Evolutionary conservation across 2,888 invertebrate genomes (phyloP).

Genomic region (Alcis repandata): DNA sequence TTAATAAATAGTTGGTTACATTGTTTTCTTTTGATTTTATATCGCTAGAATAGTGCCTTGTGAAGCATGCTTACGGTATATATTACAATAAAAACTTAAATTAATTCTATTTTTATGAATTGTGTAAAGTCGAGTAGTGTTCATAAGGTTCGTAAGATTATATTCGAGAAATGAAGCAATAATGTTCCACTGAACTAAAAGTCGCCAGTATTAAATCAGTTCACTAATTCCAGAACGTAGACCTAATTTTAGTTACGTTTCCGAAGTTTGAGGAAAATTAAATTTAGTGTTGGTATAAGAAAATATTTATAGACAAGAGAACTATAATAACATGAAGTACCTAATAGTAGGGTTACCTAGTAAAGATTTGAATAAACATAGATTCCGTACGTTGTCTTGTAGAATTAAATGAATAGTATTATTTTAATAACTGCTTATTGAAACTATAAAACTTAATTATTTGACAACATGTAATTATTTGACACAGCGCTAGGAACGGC

Average conservation of each 20-base stretch:
- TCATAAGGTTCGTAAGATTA: conserved; percentile 49
- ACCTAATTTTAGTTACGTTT: conserved; percentile 36
- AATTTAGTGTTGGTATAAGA: conserved; percentile 21
- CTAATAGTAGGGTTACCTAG: conserved; percentile 20
- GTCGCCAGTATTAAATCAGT: conserved; percentile 73
- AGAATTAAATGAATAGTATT: conserved; percentile 4
- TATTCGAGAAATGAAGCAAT: conserved; percentile 75
- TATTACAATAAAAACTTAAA: conserved; percentile 58
- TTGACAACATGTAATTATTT: neutral
- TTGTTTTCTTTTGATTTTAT: conserved; percentile 71
- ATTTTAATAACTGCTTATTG: conserved; percentile 10
- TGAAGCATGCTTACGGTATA: conserved; percentile 82
- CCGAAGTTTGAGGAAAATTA: conserved; percentile 11
- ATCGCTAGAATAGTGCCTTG: conserved; percentile 86
- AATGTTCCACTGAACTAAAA: conserved; percentile 72
- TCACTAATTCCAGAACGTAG: conserved; percentile 59
- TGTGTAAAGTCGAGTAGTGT: conserved; percentile 61
- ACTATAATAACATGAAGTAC: conserved; percentile 15
- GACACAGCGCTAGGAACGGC: neutral
- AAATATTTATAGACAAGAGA: conserved; percentile 24
- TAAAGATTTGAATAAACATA: conserved; percentile 16
- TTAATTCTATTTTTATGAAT: conserved; percentile 79
- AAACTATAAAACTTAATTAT: no score
- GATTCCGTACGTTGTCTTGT: conserved; percentile 1
- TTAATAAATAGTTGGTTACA: conserved; percentile 79